Base-by-base conservation (phyloP, 37 sponge, comb jelly and placozoan species). In the Eunapius fragilis region DNA sequence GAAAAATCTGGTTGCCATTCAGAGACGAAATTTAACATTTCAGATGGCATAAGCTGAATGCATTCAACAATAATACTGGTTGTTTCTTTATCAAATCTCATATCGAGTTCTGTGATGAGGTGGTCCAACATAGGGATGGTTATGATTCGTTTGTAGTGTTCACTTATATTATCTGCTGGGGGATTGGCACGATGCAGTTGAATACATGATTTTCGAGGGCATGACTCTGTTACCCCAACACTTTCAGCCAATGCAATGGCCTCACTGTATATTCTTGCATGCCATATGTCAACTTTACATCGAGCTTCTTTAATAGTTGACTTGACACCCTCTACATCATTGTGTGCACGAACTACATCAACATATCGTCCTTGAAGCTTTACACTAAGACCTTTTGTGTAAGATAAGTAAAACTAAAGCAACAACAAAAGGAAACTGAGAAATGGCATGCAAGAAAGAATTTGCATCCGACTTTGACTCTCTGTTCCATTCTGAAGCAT, bases 381-480 rank as follows among this genome's bases (percentile, higher is more conserved):
- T 1, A 87, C 71, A 70, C 86, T 95, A 11, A 92, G 87, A 28
- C 87, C 90, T 70, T 92, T 88, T 34, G 88, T 88, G 74, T 85
- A 88, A 45, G 75, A 75, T 25, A 91, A 80, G 36, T 33, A 75
- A 2, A 31, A 86, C 74, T 24, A 94, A 34, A 9, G 94, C 45
- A 34, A 83, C 75, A 27, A 87, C 76, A 74, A 94, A 90, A 45
- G 89, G 31, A 28, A 93, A 90, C 37, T 82, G 88, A 69, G 87
- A 87, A 49, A 91, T 48, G 30, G 86, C 78, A 14, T 80, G 25
- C 32, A 81, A 33, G 5, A 89, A 70, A 7, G 89, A 86, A 69
- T 85, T 73, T 33, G 93, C 93, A 85, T 92, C 93, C 2, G 86
- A 81, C 14, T 83, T 48, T 37, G 89, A 71, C n/a, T 92, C 93